Conservation (phyloP, 2,888 invertebrate species). For the Volucella inflata region DNA sequence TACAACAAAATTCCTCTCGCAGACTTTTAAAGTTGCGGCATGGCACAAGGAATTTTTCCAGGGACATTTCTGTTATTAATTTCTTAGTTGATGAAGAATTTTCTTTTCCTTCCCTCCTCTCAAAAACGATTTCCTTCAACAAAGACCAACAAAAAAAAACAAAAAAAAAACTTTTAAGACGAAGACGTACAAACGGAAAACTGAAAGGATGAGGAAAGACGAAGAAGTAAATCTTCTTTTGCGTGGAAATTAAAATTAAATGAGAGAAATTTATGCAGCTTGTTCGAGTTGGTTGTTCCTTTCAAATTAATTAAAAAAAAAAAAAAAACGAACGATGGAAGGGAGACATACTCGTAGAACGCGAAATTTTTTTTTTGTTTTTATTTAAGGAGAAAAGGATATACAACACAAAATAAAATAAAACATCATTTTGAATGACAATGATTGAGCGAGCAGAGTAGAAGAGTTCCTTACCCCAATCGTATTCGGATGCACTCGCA, state of each 20-base stretch:
- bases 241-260: slow-evolving; percentile 67
- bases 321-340: neutral
- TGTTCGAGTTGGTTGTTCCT: slow-evolving; percentile 57
- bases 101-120: neutral
- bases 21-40: slow-evolving; percentile 59
- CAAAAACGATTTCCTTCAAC: neutral
- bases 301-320: slow-evolving; percentile 62
- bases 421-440: slow-evolving; percentile 46
- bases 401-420: slow-evolving; percentile 7
- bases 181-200: neutral
- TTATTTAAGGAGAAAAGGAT: slow-evolving; percentile 3
- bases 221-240: slow-evolving; percentile 54
- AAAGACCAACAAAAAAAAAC: neutral
- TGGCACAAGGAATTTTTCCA: slow-evolving; percentile 43
- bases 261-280: slow-evolving; percentile 68
- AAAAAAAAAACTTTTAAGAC: neutral
- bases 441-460: slow-evolving; percentile 45
- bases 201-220: neutral
- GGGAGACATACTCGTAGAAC: neutral
- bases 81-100: slow-evolving; percentile 65
- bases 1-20: slow-evolving; percentile 40
- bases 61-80: slow-evolving; percentile 69
- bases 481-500: slow-evolving; percentile 20
- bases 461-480: neutral
- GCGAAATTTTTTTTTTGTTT: too few relatives aligned